Base-by-base conservation (phyloP, 2,797 vertebrate genomes). In the Mus spretus region DNA sequence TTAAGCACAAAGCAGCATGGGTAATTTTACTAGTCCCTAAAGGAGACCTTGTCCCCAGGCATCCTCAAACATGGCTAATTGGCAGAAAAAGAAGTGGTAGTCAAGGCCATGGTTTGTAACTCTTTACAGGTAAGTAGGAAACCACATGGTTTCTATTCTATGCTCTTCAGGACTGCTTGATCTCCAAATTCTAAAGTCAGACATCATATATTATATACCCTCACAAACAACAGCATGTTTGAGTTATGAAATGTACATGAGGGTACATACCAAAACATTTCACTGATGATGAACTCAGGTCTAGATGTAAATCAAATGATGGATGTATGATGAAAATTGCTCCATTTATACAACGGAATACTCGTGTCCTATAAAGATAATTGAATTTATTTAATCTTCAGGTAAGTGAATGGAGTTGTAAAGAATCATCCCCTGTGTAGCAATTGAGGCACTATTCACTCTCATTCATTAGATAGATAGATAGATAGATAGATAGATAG, bases 1-100 rank as follows among this genome's bases (percentile, higher is more conserved):
- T 97, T 92, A 95, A 75, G 83, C 55, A 93, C 34, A 92, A 96
- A 96, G 65, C 81, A 92, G 67, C 82, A 57, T 86, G 74, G 6
- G n/a, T 92, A 63, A 92, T 10, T 95, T n/a, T 61, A 79, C 44
- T 75, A 74, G 47, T 61, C 55, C 83, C 89, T 95, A 94, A 91
- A 95, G 34, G 44, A 96, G 77, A 93, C 81, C 72, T 90, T 93
- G 75, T 65, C 6, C 40, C 47, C 40, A 34, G 44, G 61, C 11
- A 90, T 17, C 40, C 63, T 95, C 37, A 87, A 86, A 40, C 78
- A 93, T 3, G n/a, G n/a, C 19, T 82, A 93, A 34, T 90, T 90
- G 37, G 44, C 63, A 93, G 40, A 15, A 28, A 86, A 55, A 77
- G 37, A 86, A 79, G 53, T 44, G 77, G 57, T 96, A 37, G 63